These are phyloP conservation scores for Saimiri boliviensis DNA, from an alignment of 2,113 vertebrate genomes.

Conservation along the genomic window DNA sequence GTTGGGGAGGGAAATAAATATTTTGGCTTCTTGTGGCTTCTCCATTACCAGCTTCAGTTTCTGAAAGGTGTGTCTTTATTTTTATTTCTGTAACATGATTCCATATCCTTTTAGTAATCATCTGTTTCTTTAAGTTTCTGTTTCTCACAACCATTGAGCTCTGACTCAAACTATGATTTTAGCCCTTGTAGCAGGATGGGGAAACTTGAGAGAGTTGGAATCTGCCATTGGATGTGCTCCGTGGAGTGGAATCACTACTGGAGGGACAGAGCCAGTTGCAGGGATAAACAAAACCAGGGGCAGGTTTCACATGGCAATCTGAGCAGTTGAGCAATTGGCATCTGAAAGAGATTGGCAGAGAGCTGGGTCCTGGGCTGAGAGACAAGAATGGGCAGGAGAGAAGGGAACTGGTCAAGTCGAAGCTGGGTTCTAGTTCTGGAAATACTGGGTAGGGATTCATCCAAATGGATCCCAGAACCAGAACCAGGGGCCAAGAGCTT, in stretches of 20 bases:
- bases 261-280: neutral
- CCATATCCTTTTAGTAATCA: neutral
- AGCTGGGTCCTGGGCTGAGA: neutral
- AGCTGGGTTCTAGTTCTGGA: neutral
- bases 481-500: neutral
- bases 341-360: neutral
- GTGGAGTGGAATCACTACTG: neutral
- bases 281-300: neutral
- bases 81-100: neutral
- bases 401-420: neutral
- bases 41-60: neutral
- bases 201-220: neutral
- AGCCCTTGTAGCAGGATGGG: neutral
- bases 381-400: neutral
- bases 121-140: neutral
- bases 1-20: neutral
- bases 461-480: neutral
- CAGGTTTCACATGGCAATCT: neutral
- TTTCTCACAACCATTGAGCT: neutral
- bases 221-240: neutral
- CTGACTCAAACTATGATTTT: neutral
- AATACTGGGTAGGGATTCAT: neutral
- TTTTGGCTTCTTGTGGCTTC: neutral
- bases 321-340: neutral
- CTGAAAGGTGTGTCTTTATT: neutral